Percentiles rank a stretch among this genome's conserved stretches.
Evolutionary conservation across 2,888 invertebrate genomes (phyloP).

Genomic region (Agrenia bidenticulata): DNA sequence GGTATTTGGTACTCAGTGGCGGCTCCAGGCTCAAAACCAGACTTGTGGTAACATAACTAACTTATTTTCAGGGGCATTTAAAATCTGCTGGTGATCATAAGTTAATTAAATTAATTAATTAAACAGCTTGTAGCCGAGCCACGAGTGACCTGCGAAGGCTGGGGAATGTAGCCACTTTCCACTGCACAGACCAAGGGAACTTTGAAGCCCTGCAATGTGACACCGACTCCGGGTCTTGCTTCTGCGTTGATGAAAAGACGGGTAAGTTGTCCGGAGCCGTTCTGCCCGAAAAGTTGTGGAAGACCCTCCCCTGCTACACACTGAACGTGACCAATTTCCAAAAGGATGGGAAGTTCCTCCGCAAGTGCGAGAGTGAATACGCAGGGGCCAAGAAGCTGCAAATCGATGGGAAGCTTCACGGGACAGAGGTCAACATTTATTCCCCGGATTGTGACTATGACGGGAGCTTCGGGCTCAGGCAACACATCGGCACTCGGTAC

Average conservation of each 20-base stretch:
- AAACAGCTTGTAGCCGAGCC: constrained; percentile 42
- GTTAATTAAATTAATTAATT: background rate
- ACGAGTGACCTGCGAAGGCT: constrained; percentile 28
- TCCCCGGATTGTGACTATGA: constrained; percentile 66
- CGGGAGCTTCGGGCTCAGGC: constrained; percentile 63
- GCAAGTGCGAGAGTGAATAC: constrained; percentile 68
- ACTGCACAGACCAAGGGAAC: constrained; percentile 67
- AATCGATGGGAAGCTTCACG: constrained; percentile 63
- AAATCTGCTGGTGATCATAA: background rate
- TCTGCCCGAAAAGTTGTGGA: constrained; percentile 64
- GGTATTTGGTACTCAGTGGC: constrained; percentile 69
- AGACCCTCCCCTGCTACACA: constrained; percentile 61
- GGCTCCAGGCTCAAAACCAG: constrained; percentile 63
- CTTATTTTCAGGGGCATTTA: background rate
- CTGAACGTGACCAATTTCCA: constrained; percentile 58
- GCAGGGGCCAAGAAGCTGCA: constrained; percentile 61
- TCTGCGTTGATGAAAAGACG: constrained; percentile 67
- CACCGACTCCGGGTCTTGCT: constrained; percentile 63
- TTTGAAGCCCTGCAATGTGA: constrained; percentile 70
- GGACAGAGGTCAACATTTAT: constrained; percentile 63
- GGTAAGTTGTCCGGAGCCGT: constrained; percentile 62
- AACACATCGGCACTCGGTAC: constrained; percentile 17
- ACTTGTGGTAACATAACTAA: constrained; percentile 62
- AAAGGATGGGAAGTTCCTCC: constrained; percentile 64
- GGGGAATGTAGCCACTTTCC: constrained; percentile 61